A percentile compares a stretch with the other conserved stretches of the same genome.
Evolutionary conservation across 2,888 invertebrate genomes (phyloP).

Genomic region (Copidosoma aretas): DNA sequence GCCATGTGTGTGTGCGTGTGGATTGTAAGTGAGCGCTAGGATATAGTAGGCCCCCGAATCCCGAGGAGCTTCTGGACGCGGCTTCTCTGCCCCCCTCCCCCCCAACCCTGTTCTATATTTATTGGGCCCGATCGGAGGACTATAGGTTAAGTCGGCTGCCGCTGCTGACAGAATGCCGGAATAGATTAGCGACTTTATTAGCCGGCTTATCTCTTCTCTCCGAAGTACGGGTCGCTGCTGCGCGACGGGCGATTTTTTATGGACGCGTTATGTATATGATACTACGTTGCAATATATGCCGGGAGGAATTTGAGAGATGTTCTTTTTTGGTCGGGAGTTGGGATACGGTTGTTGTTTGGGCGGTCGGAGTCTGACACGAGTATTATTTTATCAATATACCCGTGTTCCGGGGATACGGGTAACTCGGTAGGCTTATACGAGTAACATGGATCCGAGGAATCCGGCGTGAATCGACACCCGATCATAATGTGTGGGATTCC

Average conservation of each 20-base stretch:
- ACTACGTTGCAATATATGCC: too few species aligned
- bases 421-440: too few species aligned
- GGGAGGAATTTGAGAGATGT: too few species aligned
- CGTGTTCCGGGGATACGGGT: too few species aligned
- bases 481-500: too few species aligned
- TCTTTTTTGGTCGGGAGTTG: neutral
- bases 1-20: neutral
- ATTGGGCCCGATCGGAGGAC: conserved; percentile 22
- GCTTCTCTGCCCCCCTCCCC: neutral
- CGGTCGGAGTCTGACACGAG: too few species aligned
- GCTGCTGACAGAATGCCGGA: conserved; percentile 19
- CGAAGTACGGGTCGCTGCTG: neutral
- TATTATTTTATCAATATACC: too few species aligned
- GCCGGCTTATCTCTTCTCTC: conserved; percentile 24
- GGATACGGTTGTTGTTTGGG: neutral
- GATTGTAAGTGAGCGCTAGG: neutral
- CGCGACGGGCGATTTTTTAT: conserved; percentile 1
- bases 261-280: too few species aligned
- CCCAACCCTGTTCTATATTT: conserved; percentile 14
- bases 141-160: too few species aligned
- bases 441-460: too few species aligned
- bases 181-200: conserved; percentile 38
- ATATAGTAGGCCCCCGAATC: neutral
- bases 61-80: neutral
- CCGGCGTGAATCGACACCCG: too few species aligned